Percentiles rank a stretch among this genome's conserved stretches.
These are phyloP conservation scores for Petrocephalus microphthalmus DNA, from an alignment of 2,113 vertebrate species.

Conservation along the genomic window DNA sequence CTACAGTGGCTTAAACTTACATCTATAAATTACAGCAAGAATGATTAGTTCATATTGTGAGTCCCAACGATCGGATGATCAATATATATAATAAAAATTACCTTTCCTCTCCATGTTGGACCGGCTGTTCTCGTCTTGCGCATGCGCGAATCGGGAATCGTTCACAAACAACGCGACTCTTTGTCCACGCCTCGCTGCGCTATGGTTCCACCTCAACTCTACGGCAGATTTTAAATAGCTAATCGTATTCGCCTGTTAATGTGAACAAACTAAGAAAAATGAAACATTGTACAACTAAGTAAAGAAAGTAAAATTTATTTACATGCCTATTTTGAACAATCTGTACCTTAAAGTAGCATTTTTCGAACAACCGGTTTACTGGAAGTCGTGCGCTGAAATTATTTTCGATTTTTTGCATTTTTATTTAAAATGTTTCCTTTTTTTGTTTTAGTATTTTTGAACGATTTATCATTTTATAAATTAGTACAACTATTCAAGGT, in stretches of 20 bases:
- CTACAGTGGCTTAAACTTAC: not conserved
- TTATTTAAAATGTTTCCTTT: not conserved
- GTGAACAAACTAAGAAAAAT: not conserved
- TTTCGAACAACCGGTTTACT: not conserved
- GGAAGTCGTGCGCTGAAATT: not conserved
- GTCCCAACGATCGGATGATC: not conserved
- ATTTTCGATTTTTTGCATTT: not conserved
- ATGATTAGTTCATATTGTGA: not conserved
- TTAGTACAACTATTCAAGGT: not conserved
- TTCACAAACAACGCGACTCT: constrained; percentile 16
- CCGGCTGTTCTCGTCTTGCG: constrained; percentile 51
- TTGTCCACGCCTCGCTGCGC: constrained; percentile 16
- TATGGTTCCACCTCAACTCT: not conserved
- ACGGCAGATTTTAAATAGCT: not conserved
- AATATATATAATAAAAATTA: constrained; percentile 53
- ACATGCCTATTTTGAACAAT: not conserved
- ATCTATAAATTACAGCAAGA: not conserved
- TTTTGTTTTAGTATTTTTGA: not conserved
- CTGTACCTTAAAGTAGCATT: not conserved
- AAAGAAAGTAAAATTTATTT: not conserved
- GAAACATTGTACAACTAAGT: not conserved
- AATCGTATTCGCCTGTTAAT: not conserved
- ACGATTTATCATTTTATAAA: not conserved
- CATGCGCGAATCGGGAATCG: constrained; percentile 44
- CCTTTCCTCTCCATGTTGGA: constrained; percentile 92